Evolutionary conservation across 2,797 vertebrate species (phyloP).

Genomic region (Pelodytes ibericus): DNA sequence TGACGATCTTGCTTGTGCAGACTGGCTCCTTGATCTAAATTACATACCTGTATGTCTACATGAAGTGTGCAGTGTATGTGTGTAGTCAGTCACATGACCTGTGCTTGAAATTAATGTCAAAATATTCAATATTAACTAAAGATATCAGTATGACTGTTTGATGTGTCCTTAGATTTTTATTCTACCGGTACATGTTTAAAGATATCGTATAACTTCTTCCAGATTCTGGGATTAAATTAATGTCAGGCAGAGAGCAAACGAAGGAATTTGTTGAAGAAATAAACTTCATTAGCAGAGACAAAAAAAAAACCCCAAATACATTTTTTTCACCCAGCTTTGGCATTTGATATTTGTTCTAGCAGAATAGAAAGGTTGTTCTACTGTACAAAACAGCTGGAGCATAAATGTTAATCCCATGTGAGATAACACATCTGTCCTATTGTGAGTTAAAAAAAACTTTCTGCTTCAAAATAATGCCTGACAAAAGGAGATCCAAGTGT

Average conservation of each 20-base stretch:
- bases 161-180: too few species aligned
- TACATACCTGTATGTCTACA: not conserved
- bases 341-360: conserved; percentile 35
- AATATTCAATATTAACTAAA: too few species aligned
- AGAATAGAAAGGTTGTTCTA: conserved; percentile 35
- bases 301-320: not conserved
- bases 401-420: conserved; percentile 48
- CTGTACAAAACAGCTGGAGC: conserved; percentile 51
- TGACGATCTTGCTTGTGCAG: conserved; percentile 9
- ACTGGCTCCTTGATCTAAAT: conserved; percentile 3
- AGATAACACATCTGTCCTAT: conserved; percentile 52
- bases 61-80: not conserved
- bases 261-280: not conserved
- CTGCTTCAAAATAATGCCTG: conserved; percentile 7
- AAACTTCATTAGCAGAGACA: not conserved
- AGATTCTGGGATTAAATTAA: not conserved
- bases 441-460: conserved; percentile 35
- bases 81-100: too few species aligned
- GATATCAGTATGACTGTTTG: too few species aligned
- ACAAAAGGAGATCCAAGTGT: conserved; percentile 19
- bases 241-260: not conserved
- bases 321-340: not conserved
- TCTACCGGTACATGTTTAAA: too few species aligned
- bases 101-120: too few species aligned
- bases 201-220: too few species aligned